Evolutionary conservation across 2,888 invertebrate species (phyloP).

Genomic region (Eremobia ochroleuca): DNA sequence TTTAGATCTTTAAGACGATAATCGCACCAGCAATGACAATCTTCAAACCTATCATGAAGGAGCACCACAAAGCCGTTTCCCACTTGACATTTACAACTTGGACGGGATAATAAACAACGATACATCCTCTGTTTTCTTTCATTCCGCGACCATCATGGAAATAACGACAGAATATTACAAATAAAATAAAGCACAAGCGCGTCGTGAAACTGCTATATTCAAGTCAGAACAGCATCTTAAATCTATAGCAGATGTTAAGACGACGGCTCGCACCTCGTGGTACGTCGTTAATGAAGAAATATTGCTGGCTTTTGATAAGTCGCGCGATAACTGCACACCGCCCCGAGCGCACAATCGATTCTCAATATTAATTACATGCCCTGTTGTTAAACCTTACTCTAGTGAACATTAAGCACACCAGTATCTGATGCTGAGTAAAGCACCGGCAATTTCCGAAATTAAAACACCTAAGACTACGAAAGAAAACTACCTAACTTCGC

Average conservation of each 20-base stretch:
- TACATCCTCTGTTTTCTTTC: conserved; percentile 40
- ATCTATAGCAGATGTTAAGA: conserved; percentile 77
- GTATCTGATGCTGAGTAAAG: conserved; percentile 66
- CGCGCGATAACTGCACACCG: conserved; percentile 81
- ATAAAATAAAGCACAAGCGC: conserved; percentile 49
- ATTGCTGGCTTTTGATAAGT: conserved; percentile 86
- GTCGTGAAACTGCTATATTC: conserved; percentile 48
- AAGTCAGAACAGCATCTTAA: conserved; percentile 68
- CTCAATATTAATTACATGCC: conserved; percentile 83
- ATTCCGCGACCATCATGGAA: conserved; percentile 27
- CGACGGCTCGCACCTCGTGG: conserved; percentile 78
- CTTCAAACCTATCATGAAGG: conserved; percentile 1
- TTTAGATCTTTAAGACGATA: conserved; percentile 7
- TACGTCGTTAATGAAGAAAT: conserved; percentile 89
- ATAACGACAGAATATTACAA: conserved; percentile 53
- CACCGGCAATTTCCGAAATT: conserved; percentile 65
- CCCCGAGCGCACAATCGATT: conserved; percentile 75
- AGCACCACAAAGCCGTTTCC: conserved; percentile 1
- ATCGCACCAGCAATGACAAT: conserved; percentile 11
- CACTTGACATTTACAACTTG: conserved; percentile 45
- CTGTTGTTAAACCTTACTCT: conserved; percentile 67
- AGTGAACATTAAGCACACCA: conserved; percentile 59
- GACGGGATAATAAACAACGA: conserved; percentile 38
- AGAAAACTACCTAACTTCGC: conserved; percentile 70
- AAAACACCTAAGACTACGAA: conserved; percentile 63